Conservation (phyloP, 2,113 vertebrate genomes). For the Hemiprocne comata region DNA sequence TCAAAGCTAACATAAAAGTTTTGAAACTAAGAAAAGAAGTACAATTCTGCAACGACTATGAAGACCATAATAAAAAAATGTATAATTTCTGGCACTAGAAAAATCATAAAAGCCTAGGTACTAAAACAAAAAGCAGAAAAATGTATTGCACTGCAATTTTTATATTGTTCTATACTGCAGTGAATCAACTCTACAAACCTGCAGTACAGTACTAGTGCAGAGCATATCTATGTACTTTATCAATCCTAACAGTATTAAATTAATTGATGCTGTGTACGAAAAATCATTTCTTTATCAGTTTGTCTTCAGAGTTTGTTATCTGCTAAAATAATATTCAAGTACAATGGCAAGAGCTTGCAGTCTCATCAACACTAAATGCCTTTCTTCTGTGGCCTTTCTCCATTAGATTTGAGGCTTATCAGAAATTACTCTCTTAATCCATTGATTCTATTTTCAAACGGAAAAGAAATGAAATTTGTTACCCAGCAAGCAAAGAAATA, state of each 20-base stretch:
- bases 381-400: neutral
- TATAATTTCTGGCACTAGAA: neutral
- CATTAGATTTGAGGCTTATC: neutral
- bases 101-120: constrained; percentile 5
- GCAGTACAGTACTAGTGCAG: neutral
- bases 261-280: neutral
- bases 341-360: neutral
- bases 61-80: neutral
- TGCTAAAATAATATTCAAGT: neutral
- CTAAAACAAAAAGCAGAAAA: constrained; percentile 11
- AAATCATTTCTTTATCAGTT: neutral
- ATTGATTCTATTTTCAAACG: neutral
- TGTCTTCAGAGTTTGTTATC: neutral
- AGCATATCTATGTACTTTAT: neutral
- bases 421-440: neutral
- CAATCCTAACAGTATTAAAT: neutral
- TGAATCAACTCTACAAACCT: neutral
- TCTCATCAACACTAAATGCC: neutral
- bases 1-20: neutral
- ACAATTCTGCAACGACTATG: neutral
- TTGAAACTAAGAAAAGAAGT: neutral
- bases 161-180: neutral
- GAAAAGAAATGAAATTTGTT: neutral
- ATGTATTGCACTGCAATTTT: neutral
- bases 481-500: neutral